Evolutionary conservation across 1,140 invertebrate species (phyloP), one percentile per base, ranked within the genome.

Genomic region (Microplitis mediator): DNA sequence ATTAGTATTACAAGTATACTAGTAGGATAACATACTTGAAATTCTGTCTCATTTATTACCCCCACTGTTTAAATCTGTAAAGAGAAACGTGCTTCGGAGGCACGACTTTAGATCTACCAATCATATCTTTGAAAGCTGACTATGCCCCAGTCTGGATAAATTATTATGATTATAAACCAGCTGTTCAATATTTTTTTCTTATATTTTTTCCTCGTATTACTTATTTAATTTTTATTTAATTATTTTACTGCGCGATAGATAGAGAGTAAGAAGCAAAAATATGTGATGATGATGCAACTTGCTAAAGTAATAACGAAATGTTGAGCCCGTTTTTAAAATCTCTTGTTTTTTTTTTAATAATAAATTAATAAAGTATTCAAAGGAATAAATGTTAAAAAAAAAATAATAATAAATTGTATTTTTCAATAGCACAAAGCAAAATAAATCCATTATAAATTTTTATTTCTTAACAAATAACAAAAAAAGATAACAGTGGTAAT

Each of bases 61-160:
- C 39, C 35, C 54, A 56, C 36, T 52, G 11, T 13, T 31, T 50
- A 35, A 13, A 36, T 39, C 14, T 23, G 14, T 14, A 61, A 52
- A 8, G 13, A 6, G 36, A 52, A 63, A 71, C 69, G 69, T 71
- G 60, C 51, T 45, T 34, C 60, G 78, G 79, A 80, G 81, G 81
- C 81, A 78, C 81, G 81, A 32, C 79, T n/a, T 65, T 60, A 35
- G 62, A 60, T 74, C 75, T 73, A 74, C 81, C 81, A 82, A 82
- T 81, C 74, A 14, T 4, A 63, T 73, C 14, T 58, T 76, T 75
- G 76, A 77, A 77, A 73, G 60, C 45, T 16, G 51, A 61, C 16
- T 67, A 56, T 36, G 73, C 36, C 39, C 35, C 58, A 9, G 45
- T 62, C 39, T 50, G 6, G 8, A 13, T 34, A 50, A 50, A 23